These are phyloP conservation scores for Pavo muticus DNA, from an alignment of 2,113 vertebrate genomes.

Conservation along the genomic window DNA sequence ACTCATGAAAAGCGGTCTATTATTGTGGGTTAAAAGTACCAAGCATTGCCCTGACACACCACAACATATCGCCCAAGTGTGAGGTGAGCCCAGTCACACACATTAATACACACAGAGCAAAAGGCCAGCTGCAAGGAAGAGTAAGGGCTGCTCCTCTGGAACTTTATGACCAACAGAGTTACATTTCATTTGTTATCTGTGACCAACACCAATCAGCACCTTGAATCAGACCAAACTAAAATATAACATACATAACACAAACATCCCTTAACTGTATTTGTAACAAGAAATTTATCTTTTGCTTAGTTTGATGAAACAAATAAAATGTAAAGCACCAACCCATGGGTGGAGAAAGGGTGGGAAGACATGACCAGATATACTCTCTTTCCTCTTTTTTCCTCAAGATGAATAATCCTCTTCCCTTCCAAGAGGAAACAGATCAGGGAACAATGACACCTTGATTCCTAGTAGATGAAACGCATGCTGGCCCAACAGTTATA, in stretches of 20 bases:
- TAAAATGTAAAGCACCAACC: background rate
- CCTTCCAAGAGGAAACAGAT: background rate
- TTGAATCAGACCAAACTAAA: background rate
- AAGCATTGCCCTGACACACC: background rate
- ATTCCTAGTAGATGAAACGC: background rate
- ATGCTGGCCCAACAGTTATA: background rate
- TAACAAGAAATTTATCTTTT: background rate
- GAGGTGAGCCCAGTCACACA: background rate
- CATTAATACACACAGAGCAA: background rate
- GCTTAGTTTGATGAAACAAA: background rate
- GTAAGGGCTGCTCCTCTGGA: background rate
- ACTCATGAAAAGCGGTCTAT: background rate
- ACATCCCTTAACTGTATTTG: background rate
- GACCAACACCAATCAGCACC: background rate
- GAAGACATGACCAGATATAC: background rate
- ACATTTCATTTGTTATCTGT: background rate
- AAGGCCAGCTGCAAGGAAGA: background rate
- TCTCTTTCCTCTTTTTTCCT: background rate
- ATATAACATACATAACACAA: background rate
- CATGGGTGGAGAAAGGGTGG: background rate
- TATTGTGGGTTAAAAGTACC: background rate
- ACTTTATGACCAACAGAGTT: background rate
- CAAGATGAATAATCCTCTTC: background rate
- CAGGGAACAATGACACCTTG: background rate
- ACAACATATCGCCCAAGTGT: rapidly evolving